Conservation (phyloP, 1,140 invertebrate genomes). For the Paramacrobiotus metropolitanus region DNA sequence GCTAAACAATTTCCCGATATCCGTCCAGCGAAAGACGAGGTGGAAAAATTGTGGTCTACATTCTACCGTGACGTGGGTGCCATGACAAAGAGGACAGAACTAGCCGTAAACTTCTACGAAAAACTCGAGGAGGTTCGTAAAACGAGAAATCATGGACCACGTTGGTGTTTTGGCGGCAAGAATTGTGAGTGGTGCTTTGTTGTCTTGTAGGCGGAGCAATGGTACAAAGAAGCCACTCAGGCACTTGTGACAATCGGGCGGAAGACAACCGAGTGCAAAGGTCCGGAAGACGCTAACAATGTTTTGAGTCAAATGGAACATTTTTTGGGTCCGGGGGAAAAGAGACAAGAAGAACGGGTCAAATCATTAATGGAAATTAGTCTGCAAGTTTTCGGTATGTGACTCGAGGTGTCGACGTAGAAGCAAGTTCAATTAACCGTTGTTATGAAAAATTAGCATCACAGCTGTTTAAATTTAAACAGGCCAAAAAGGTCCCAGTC, state of each 20-base stretch:
- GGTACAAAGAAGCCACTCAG: slow-evolving; percentile 44
- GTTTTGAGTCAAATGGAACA: slow-evolving; percentile 37
- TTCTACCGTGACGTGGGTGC: slow-evolving; percentile 41
- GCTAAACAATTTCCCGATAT: slow-evolving; percentile 23
- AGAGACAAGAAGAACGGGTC: slow-evolving; percentile 39
- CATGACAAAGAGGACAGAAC: slow-evolving; percentile 32
- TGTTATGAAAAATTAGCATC: too few relatives aligned
- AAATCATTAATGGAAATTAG: slow-evolving; percentile 38
- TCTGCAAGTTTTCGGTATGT: slow-evolving; percentile 36
- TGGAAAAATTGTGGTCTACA: slow-evolving; percentile 41
- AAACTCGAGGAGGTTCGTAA: slow-evolving; percentile 33
- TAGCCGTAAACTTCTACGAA: slow-evolving; percentile 31
- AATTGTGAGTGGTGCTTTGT: too few relatives aligned
- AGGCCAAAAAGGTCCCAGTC: slow-evolving; percentile 27
- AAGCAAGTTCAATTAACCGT: too few relatives aligned
- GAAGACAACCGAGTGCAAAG: slow-evolving; percentile 36
- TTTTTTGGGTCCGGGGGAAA: slow-evolving; percentile 41
- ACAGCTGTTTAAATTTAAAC: too few relatives aligned
- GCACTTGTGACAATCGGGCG: slow-evolving; percentile 40
- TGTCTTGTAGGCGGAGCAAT: slow-evolving; percentile 38
- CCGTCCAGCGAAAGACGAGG: slow-evolving; percentile 33
- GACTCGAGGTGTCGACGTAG: too few relatives aligned
- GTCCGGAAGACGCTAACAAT: slow-evolving; percentile 30
- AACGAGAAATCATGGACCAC: too few relatives aligned
- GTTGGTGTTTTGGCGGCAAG: too few relatives aligned